Percentiles rank a stretch among this genome's conserved stretches.
phyloP scores from a whole-genome alignment of 2,113 vertebrate genomes.

The Acinonyx jubatus region DNA sequence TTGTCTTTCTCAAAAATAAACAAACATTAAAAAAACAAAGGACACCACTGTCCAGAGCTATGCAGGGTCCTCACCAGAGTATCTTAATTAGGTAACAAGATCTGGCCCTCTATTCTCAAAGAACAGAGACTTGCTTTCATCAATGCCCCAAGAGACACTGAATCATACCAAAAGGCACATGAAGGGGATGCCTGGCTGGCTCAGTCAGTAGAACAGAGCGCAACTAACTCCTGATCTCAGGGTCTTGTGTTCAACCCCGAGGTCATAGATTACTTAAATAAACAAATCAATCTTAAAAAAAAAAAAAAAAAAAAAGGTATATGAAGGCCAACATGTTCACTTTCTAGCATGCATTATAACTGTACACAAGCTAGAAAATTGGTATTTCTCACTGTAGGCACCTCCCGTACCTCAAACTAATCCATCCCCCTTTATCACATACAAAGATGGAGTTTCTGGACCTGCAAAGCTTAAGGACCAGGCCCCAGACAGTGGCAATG shows the following conservation, averaged over 20 bases:
- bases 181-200: not conserved
- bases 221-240: too few relatives aligned
- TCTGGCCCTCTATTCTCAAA: not conserved
- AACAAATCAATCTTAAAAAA: too few relatives aligned
- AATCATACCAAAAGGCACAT: not conserved
- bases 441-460: not conserved
- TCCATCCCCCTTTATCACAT: not conserved
- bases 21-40: not conserved
- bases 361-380: not conserved
- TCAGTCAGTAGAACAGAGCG: too few relatives aligned
- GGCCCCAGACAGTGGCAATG: not conserved
- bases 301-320: not conserved
- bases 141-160: not conserved
- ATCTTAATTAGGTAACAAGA: constrained; percentile 2
- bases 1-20: too few relatives aligned
- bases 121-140: not conserved
- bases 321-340: not conserved
- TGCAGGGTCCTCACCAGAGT: not conserved
- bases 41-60: not conserved
- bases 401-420: not conserved
- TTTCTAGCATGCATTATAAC: constrained; percentile 4
- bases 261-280: too few relatives aligned
- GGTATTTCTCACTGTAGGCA: not conserved
- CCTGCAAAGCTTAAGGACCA: not conserved
- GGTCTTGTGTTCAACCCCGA: too few relatives aligned